phyloP scores from a whole-genome alignment of 2,113 vertebrate genomes.

The cattle (Bos taurus) region ARS-UCD2.0 NC_037330.1:60452501-60453000 shows the following conservation, averaged over 20 bases:
- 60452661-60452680: conserved; percentile 35
- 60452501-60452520: not conserved
- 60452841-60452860: conserved; percentile 88
- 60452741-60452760: conserved; percentile 70
- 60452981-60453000: conserved; percentile 85
- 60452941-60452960: conserved; percentile 87
- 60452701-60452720: conserved; percentile 65
- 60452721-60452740: conserved; percentile 46
- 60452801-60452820: conserved; percentile 80
- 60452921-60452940: conserved; percentile 86
- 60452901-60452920: conserved; percentile 86
- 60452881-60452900: conserved; percentile 90
- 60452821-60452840: conserved; percentile 86
- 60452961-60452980: conserved; percentile 84
- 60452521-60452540: not conserved
- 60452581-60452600: conserved; percentile 52
- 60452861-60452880: conserved; percentile 90
- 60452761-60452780: conserved; percentile 78
- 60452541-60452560: conserved; percentile 32
- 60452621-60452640: conserved; percentile 12
- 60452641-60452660: conserved; percentile 62
- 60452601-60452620: not conserved
- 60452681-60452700: conserved; percentile 72
- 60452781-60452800: conserved; percentile 83
- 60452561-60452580: not conserved